phyloP scores from a whole-genome alignment of 2,888 invertebrate genomes.

The Drosophila nigritarsus region DNA sequence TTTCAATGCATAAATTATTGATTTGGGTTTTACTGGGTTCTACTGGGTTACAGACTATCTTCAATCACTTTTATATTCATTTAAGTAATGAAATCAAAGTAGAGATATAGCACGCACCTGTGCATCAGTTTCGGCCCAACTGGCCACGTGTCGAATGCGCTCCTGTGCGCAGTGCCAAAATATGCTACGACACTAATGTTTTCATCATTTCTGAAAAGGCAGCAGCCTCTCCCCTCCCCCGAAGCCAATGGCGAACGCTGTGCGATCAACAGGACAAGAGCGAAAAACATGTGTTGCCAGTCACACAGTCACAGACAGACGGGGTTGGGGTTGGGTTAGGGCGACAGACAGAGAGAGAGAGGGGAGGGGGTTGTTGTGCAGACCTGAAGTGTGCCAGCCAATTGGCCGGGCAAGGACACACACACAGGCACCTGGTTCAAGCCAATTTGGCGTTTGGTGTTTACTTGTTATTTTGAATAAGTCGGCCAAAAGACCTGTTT shows the following conservation, averaged over 20 bases:
- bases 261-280: constrained; percentile 82
- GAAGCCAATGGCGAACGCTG: constrained; percentile 22
- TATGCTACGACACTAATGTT: constrained; percentile 75
- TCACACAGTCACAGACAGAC: constrained; percentile 77
- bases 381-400: constrained; percentile 38
- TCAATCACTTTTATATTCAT: background rate
- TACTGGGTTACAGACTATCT: background rate
- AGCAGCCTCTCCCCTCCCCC: constrained; percentile 35
- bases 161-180: constrained; percentile 59
- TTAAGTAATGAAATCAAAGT: background rate
- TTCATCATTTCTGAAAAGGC: constrained; percentile 60
- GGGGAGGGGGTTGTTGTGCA: constrained; percentile 1
- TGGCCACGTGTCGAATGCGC: constrained; percentile 23
- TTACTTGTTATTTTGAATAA: constrained; percentile 78
- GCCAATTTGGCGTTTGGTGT: constrained; percentile 78
- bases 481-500: constrained; percentile 45
- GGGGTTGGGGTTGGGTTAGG: constrained; percentile 25
- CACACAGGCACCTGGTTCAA: constrained; percentile 28
- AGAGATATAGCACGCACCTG: background rate
- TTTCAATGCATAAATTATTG: background rate
- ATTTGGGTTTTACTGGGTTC: background rate
- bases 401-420: constrained; percentile 22
- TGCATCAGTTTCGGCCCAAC: constrained; percentile 9
- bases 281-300: constrained; percentile 85
- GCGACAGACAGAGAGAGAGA: constrained; percentile 2